A percentile compares a stretch with the other conserved stretches of the same genome.
Evolutionary conservation across 2,888 invertebrate genomes (phyloP).

Genomic region (Mythimna albipuncta): DNA sequence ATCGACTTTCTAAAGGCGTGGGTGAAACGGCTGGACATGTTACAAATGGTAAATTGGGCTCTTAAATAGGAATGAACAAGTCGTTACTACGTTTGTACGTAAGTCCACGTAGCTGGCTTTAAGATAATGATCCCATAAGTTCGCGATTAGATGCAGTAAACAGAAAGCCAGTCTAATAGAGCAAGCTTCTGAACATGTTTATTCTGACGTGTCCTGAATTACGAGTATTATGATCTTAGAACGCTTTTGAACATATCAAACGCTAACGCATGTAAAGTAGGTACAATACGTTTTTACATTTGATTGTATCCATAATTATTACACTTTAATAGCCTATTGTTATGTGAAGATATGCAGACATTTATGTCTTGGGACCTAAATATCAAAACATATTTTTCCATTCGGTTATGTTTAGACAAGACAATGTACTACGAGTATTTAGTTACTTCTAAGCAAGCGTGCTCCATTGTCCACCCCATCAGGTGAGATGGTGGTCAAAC

Average conservation of each 20-base stretch:
- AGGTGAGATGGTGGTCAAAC: too few relatives aligned
- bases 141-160: constrained; percentile 29
- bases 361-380: constrained; percentile 1
- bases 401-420: constrained; percentile 29
- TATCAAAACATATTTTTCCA: constrained; percentile 19
- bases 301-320: constrained; percentile 25
- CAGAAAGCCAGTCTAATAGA: constrained; percentile 22
- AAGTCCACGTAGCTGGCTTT: constrained; percentile 49
- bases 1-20: constrained; percentile 81
- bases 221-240: not conserved
- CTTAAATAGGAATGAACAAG: constrained; percentile 64
- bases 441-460: too few relatives aligned
- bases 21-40: constrained; percentile 72
- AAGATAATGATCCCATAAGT: constrained; percentile 58
- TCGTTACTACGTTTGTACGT: constrained; percentile 57
- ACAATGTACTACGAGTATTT: constrained; percentile 20
- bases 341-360: constrained; percentile 9
- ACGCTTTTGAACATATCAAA: not conserved
- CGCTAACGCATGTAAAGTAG: not conserved
- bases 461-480: too few relatives aligned
- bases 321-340: constrained; percentile 38
- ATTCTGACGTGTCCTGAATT: constrained; percentile 20
- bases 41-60: constrained; percentile 68
- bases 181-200: constrained; percentile 2
- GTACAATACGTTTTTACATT: not conserved